These are phyloP conservation scores for Bombus superbus DNA, from an alignment of 1,140 invertebrate species.

Conservation along the genomic window DNA sequence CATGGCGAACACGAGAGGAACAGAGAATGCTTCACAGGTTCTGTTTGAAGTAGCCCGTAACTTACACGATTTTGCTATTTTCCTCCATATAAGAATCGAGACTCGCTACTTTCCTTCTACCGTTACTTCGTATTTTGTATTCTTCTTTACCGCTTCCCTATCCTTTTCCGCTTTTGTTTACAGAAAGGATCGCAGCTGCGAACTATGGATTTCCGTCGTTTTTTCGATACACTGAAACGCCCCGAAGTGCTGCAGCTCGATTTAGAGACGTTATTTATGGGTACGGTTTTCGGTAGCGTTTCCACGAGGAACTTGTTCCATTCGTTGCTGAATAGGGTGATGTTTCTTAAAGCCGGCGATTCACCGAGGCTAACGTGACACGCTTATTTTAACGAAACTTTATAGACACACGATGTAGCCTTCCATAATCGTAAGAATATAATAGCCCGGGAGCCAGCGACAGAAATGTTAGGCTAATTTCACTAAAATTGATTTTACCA, in stretches of 20 bases:
- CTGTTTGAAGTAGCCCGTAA: slow-evolving; percentile 40
- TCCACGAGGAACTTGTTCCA: neutral
- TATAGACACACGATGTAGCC: too few relatives aligned
- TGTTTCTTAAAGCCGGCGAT: neutral
- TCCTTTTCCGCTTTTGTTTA: neutral
- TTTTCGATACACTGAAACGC: neutral
- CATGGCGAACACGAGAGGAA: neutral
- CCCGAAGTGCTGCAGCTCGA: neutral
- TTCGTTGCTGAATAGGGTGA: neutral
- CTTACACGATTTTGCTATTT: slow-evolving; percentile 50
- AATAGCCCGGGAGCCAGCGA: too few relatives aligned
- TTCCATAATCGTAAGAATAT: too few relatives aligned
- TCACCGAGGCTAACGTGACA: too few relatives aligned
- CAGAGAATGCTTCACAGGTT: slow-evolving; percentile 10
- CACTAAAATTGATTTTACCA: too few relatives aligned
- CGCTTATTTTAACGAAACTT: too few relatives aligned
- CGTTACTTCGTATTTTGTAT: neutral
- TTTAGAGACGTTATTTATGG: slow-evolving; percentile 23
- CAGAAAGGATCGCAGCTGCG: neutral
- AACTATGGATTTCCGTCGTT: neutral
- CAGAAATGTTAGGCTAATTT: too few relatives aligned
- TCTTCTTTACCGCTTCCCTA: neutral
- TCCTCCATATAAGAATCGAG: neutral
- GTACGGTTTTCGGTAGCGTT: neutral
- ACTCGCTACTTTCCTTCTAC: neutral